These are phyloP conservation scores for Microplitis deprimator DNA, from an alignment of 2,888 invertebrate genomes.

Conservation along the genomic window DNA sequence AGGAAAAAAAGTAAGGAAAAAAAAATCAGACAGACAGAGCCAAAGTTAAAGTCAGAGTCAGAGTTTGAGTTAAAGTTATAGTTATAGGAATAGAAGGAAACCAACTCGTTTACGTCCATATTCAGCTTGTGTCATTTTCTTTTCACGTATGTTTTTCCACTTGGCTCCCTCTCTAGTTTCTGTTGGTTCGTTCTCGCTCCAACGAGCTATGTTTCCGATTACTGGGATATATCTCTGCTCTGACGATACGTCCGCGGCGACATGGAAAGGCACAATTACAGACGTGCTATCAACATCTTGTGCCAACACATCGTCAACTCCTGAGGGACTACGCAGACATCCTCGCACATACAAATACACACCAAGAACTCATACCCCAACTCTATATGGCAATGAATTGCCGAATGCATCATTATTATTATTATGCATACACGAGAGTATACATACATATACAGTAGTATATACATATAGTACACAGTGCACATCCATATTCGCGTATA, in stretches of 20 bases:
- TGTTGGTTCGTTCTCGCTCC: slow-evolving; percentile 26
- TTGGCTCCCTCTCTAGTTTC: slow-evolving; percentile 33
- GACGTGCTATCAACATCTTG: slow-evolving; percentile 39
- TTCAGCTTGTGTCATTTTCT: slow-evolving; percentile 23
- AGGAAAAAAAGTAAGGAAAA: neutral
- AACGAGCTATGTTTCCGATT: slow-evolving; percentile 29
- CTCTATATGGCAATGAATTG: slow-evolving; percentile 36
- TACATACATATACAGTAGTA: neutral
- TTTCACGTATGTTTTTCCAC: slow-evolving; percentile 31
- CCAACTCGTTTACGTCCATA: slow-evolving; percentile 26
- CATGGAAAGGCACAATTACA: slow-evolving; percentile 51
- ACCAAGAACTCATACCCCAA: slow-evolving; percentile 26
- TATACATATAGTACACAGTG: too few relatives aligned
- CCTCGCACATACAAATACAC: neutral
- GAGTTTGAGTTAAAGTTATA: neutral
- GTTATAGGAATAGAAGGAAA: neutral
- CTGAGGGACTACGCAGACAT: slow-evolving; percentile 24
- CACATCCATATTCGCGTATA: too few relatives aligned
- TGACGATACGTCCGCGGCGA: slow-evolving; percentile 22
- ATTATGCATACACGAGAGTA: slow-evolving; percentile 21
- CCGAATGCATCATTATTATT: slow-evolving; percentile 14
- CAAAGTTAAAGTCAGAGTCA: too few relatives aligned
- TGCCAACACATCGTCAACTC: slow-evolving; percentile 33
- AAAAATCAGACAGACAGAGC: too few relatives aligned
- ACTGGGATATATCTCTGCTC: neutral